These are phyloP conservation scores for Haliclona indistincta DNA, from an alignment of 37 sponge, comb jelly and placozoan genomes.

Conservation along the genomic window DNA sequence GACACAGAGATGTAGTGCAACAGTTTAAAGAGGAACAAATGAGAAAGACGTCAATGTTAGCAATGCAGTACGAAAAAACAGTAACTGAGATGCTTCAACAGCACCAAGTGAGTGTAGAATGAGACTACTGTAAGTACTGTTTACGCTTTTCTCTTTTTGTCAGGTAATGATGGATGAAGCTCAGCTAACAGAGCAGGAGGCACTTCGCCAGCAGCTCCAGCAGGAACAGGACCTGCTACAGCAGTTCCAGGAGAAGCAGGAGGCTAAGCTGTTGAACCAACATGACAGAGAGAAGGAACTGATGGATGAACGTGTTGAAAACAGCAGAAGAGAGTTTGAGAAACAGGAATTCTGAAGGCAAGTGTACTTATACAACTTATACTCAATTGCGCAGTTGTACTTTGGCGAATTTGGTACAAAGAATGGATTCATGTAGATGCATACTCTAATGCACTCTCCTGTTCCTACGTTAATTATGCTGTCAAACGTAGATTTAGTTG, in stretches of 20 bases:
- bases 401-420: too few species aligned
- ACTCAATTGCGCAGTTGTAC: too few species aligned
- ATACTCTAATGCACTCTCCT: too few species aligned
- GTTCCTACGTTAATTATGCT: too few species aligned
- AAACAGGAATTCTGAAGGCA: too few species aligned
- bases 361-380: too few species aligned
- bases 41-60: constrained; percentile 91
- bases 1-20: constrained; percentile 76
- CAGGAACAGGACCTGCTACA: constrained; percentile 93
- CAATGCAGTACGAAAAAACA: constrained; percentile 96
- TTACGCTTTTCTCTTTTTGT: background rate
- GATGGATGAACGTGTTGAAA: constrained; percentile 66
- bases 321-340: constrained; percentile 65
- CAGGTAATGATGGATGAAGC: constrained; percentile 94
- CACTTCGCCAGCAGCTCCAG: constrained; percentile 66
- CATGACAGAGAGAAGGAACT: constrained; percentile 71
- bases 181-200: constrained; percentile 86
- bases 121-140: background rate
- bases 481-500: too few species aligned
- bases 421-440: too few species aligned
- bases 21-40: constrained; percentile 95
- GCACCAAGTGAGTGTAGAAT: constrained; percentile 76
- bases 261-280: constrained; percentile 67
- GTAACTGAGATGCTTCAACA: constrained; percentile 95
- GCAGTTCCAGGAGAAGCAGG: constrained; percentile 85